Percentiles rank a stretch among this genome's conserved stretches.
These are phyloP conservation scores for Mus caroli DNA, from an alignment of 2,797 vertebrate genomes.

Conservation along the genomic window DNA sequence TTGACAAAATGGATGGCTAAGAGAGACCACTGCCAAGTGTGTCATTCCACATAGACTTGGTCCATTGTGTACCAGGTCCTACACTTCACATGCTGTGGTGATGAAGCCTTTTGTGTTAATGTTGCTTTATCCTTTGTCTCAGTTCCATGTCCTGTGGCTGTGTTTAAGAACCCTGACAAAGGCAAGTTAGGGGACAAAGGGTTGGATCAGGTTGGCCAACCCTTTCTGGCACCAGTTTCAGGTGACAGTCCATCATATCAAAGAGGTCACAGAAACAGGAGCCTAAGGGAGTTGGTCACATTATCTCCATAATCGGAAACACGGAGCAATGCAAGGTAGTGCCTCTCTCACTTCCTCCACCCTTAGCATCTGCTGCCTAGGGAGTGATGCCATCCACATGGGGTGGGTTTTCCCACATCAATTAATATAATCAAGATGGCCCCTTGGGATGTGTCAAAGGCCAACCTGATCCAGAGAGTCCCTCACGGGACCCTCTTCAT, in stretches of 20 bases:
- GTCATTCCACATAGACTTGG: neutral
- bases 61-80: neutral
- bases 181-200: too few relatives aligned
- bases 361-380: neutral
- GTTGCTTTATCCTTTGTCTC: neutral
- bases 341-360: neutral
- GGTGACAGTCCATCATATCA: neutral
- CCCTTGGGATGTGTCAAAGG: neutral
- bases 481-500: neutral
- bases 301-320: neutral
- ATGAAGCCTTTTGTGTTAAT: neutral
- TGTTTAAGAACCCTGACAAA: neutral
- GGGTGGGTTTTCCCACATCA: neutral
- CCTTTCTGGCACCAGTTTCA: neutral
- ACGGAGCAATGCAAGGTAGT: neutral
- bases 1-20: slow-evolving; percentile 6
- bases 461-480: neutral
- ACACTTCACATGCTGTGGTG: neutral
- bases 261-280: neutral
- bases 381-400: neutral
- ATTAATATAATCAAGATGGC: neutral
- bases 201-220: too few relatives aligned
- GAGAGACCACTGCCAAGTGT: neutral
- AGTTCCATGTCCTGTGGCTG: neutral
- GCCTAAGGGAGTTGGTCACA: neutral